These are phyloP conservation scores for Tetanocera ferruginea DNA, from an alignment of 2,888 invertebrate genomes.

Conservation along the genomic window DNA sequence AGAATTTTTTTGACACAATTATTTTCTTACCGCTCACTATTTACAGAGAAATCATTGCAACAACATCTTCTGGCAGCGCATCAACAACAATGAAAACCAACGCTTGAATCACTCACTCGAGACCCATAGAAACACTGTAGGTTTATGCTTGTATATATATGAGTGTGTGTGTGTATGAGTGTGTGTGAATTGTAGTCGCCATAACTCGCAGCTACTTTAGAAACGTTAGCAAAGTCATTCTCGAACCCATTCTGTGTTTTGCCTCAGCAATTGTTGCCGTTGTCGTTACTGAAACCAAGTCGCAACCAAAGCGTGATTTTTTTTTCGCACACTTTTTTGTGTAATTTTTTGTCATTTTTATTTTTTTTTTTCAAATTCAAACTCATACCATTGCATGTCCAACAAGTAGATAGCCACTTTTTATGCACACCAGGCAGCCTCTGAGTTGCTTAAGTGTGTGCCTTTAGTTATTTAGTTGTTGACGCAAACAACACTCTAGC, in stretches of 20 bases:
- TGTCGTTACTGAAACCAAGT: neutral
- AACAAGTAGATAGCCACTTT: constrained; percentile 8
- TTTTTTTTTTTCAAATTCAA: neutral
- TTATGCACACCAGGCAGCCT: too few species aligned
- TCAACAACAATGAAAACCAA: neutral
- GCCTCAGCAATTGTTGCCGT: constrained; percentile 4
- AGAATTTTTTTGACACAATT: neutral
- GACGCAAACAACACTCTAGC: too few species aligned
- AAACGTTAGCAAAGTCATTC: constrained; percentile 26
- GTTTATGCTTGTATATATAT: neutral
- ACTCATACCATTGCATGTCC: neutral
- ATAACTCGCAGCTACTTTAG: constrained; percentile 23
- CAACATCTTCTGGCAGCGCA: neutral
- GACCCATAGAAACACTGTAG: neutral
- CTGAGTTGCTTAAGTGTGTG: too few species aligned
- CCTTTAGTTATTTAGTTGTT: too few species aligned
- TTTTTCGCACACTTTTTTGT: neutral
- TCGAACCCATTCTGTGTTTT: constrained; percentile 20
- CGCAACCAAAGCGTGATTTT: constrained; percentile 5
- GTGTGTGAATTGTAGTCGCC: neutral
- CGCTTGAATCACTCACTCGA: neutral
- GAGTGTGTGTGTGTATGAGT: neutral
- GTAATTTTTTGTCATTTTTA: neutral
- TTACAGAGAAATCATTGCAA: neutral
- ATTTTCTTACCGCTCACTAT: neutral